Evolutionary conservation across 1,140 invertebrate species (phyloP).

Genomic region (Antheraea pernyi): DNA sequence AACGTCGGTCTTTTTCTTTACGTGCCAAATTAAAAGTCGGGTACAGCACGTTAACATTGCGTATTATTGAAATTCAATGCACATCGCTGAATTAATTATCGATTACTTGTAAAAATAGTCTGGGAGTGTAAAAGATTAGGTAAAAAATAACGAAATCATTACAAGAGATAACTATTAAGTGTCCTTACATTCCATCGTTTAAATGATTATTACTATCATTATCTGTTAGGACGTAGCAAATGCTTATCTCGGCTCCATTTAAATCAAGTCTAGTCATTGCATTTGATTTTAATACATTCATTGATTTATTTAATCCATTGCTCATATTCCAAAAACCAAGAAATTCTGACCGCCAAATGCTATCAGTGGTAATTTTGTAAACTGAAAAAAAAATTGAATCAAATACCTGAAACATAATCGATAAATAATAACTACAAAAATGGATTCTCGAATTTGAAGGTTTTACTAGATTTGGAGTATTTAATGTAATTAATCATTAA

Average conservation of each 20-base stretch:
- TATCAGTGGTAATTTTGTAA: constrained; percentile 45
- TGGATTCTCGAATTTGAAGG: no score
- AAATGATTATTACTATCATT: constrained; percentile 81
- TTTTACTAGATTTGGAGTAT: no score
- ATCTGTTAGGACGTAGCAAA: constrained; percentile 80
- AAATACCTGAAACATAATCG: not conserved
- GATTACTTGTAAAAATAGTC: no score
- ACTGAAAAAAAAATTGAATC: constrained; percentile 42
- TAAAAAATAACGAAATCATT: no score
- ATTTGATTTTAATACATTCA: constrained; percentile 28
- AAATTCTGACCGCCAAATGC: constrained; percentile 39
- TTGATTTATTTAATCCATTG: constrained; percentile 37
- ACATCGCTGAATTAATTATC: no score
- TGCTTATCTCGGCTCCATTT: constrained; percentile 55
- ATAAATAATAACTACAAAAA: no score
- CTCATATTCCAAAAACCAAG: constrained; percentile 52
- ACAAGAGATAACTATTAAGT: not conserved
- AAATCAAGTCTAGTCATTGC: constrained; percentile 67
- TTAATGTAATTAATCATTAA: no score
- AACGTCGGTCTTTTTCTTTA: no score
- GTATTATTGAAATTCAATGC: no score
- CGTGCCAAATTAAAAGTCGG: no score
- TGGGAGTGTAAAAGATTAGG: no score
- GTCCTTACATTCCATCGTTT: constrained; percentile 78
- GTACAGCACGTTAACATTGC: no score